Evolutionary conservation across 2,113 vertebrate genomes (phyloP), one percentile per base, ranked within the genome.

Genomic region (Cyprinodon variegatus): DNA sequence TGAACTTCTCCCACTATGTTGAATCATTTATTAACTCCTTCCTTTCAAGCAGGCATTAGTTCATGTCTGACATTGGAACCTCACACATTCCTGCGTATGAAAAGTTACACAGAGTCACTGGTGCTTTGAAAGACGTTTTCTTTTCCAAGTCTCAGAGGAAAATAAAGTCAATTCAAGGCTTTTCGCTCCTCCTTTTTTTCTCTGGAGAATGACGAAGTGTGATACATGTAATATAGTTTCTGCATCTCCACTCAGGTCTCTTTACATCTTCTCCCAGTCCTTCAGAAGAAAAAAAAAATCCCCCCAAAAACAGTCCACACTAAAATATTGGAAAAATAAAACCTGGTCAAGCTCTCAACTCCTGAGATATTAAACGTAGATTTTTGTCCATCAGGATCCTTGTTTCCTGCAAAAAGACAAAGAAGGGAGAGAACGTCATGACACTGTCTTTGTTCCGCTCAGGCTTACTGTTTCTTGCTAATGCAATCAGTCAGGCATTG

Each of bases 1-100:
- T 45, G 74, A 61, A 48, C 60, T 60, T 72, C 59, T 39, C 48
- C 65, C 38, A 41, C 63, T 60, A 72, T 70, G 64, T 17, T 73
- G 70, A 72, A 88, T 89, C 82, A 87, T 89, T 86, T 77, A 90
- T 83, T 41, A 17, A 72, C 45, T 72, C 38, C 48, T 29, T 59
- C 70, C 41, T 57, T 20, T 40, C 45, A 14, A n/a, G 39, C 37
- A 76, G 48, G 70, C 43, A 29, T 68, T 50, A 70, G 76, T 65
- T 77, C 48, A 86, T 46, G 61, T 76, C 81, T 85, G 68, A 76
- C 65, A 45, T 45, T 68, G 69, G 81, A 76, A 43, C 40, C 29
- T 72, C 71, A 82, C 66, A 41, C 67, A 3, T 74, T 68, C 38
- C 3, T 29, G 74, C 75, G 40, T 72, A 76, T 76, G 79, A 65